Conservation (phyloP, 2,113 vertebrate genomes). For the Onychorhynchus coronatus region DNA sequence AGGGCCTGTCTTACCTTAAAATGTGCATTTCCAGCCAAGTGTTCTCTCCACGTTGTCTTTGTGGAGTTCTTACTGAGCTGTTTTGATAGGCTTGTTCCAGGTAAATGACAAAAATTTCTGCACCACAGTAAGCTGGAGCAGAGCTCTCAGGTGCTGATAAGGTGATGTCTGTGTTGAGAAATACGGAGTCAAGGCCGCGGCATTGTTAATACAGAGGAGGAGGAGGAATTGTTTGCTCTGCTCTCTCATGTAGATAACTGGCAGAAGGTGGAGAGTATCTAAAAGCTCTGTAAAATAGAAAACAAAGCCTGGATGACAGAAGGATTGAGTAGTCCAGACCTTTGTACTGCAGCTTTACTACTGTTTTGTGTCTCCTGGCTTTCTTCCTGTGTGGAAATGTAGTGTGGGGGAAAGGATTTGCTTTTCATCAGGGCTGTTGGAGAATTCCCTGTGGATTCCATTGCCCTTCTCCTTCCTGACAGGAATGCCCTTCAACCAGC, state of each 20-base stretch:
- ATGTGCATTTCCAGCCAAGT: not conserved
- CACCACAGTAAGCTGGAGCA: not conserved
- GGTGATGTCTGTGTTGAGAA: not conserved
- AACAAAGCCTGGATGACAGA: not conserved
- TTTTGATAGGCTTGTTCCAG: not conserved
- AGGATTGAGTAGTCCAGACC: not conserved
- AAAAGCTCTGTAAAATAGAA: not conserved
- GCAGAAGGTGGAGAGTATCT: not conserved
- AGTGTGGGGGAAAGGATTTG: not conserved
- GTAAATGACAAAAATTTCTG: not conserved
- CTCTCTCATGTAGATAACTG: not conserved
- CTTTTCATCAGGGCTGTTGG: not conserved
- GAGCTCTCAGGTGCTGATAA: not conserved
- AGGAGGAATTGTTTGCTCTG: not conserved
- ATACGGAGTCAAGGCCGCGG: not conserved
- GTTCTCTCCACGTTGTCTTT: not conserved
- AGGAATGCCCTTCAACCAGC: conserved; percentile 99
- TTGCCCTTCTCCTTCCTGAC: not conserved
- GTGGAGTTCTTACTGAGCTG: not conserved
- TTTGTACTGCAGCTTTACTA: not conserved
- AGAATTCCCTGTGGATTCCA: not conserved
- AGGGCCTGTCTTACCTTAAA: not conserved
- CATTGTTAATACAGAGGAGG: not conserved
- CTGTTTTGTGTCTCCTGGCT: not conserved
- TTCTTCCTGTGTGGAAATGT: not conserved